These are phyloP conservation scores for Lagodon rhomboides DNA, from an alignment of 2,797 vertebrate species.

Conservation along the genomic window DNA sequence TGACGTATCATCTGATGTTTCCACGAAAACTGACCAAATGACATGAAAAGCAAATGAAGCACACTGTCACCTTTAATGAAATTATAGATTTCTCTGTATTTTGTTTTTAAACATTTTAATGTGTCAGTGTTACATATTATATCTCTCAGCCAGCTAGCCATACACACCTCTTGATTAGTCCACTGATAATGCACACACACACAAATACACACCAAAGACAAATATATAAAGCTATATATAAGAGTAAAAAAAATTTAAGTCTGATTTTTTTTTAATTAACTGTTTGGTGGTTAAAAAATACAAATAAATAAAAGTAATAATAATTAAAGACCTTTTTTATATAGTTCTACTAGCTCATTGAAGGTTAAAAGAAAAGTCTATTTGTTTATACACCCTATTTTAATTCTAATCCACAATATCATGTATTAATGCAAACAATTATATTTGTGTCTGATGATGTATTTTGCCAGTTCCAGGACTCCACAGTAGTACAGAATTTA, in stretches of 20 bases:
- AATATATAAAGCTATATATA: neutral
- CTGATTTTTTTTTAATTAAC: neutral
- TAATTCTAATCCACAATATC: neutral
- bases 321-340: neutral
- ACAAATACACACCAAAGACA: neutral
- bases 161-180: too few relatives aligned
- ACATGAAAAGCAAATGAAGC: too few relatives aligned
- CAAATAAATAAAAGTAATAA: too few relatives aligned
- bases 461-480: neutral
- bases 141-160: too few relatives aligned
- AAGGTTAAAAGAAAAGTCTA: neutral
- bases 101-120: too few relatives aligned
- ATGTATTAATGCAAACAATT: neutral
- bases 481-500: neutral
- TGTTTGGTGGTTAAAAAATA: neutral
- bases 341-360: too few relatives aligned
- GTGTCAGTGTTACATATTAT: too few relatives aligned
- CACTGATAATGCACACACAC: neutral
- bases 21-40: too few relatives aligned
- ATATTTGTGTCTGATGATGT: neutral
- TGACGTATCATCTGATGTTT: too few relatives aligned
- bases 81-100: too few relatives aligned
- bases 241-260: neutral
- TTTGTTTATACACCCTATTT: neutral
- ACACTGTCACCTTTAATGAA: too few relatives aligned